Conservation (phyloP, 2,888 invertebrate species). For the Hyposoter didymator region DNA sequence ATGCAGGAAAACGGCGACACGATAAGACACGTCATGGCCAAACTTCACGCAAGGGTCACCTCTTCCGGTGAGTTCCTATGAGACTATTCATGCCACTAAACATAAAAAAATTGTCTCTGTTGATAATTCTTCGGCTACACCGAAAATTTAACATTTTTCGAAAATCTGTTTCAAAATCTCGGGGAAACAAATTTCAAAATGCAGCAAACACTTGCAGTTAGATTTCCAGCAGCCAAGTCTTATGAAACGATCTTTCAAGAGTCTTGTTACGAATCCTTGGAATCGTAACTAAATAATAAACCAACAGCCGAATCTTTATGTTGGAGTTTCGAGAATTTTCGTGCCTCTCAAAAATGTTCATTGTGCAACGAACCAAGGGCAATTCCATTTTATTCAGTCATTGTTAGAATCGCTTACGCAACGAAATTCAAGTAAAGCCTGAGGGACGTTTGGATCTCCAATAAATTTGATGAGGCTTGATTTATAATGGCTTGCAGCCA, state of each 20-base stretch:
- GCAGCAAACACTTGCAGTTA: not conserved
- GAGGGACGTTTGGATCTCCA: not conserved
- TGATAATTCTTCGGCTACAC: too few species aligned
- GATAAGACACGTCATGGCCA: conserved; percentile 79
- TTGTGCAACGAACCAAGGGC: not conserved
- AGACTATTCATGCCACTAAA: not conserved
- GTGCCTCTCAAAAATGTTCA: not conserved
- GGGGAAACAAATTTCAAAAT: too few species aligned
- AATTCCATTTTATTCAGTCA: not conserved
- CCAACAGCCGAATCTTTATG: not conserved
- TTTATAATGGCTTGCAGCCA: conserved; percentile 10
- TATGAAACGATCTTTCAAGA: not conserved
- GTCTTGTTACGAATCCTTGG: not conserved
- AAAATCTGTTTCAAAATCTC: too few species aligned
- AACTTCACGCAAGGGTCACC: conserved; percentile 82
- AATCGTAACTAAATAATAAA: not conserved
- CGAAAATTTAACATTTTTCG: too few species aligned
- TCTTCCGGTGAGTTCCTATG: conserved; percentile 80
- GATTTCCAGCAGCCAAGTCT: not conserved
- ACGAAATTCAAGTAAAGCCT: not conserved
- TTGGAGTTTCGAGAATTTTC: not conserved
- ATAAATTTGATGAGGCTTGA: conserved; percentile 1
- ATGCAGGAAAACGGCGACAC: conserved; percentile 80
- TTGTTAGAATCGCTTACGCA: not conserved
- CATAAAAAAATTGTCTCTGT: too few species aligned